Percentiles rank a stretch among this genome's conserved stretches.
phyloP scores from a whole-genome alignment of 2,113 vertebrate genomes.

The Microcebus jonahi region DNA sequence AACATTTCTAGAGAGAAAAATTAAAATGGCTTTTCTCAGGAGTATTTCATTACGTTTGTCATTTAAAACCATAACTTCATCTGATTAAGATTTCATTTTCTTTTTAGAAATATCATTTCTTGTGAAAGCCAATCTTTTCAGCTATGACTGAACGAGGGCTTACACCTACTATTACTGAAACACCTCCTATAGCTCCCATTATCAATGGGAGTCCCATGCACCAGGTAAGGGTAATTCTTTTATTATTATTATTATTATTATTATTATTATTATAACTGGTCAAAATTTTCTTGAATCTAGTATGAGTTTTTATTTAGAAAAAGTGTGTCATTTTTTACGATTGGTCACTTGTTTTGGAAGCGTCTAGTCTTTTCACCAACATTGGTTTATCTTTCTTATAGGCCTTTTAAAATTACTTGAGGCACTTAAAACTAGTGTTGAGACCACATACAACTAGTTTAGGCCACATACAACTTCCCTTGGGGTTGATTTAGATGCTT shows the following conservation, averaged over 20 bases:
- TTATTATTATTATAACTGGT: not conserved
- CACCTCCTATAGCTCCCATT: conserved; percentile 86
- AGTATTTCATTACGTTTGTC: not conserved
- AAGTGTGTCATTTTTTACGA: not conserved
- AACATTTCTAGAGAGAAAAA: conserved; percentile 6
- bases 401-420: not conserved
- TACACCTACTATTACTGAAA: conserved; percentile 85
- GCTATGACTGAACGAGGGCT: conserved; percentile 88
- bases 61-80: conserved; percentile 17
- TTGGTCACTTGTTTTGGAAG: not conserved
- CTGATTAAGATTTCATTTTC: conserved; percentile 34
- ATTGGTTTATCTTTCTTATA: not conserved
- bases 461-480: not conserved
- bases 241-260: too few species aligned
- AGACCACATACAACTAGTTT: not conserved
- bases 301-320: not conserved
- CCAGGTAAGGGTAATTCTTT: conserved; percentile 80
- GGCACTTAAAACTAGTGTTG: not conserved
- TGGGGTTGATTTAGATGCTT: not conserved
- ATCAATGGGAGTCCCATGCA: conserved; percentile 86
- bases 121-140: conserved; percentile 80
- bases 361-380: not conserved
- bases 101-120: conserved; percentile 39
- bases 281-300: not conserved
- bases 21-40: not conserved